A percentile compares a stretch with the other conserved stretches of the same genome.
These are phyloP conservation scores for Coenonympha glycerion DNA, from an alignment of 2,888 invertebrate genomes.

Conservation along the genomic window DNA sequence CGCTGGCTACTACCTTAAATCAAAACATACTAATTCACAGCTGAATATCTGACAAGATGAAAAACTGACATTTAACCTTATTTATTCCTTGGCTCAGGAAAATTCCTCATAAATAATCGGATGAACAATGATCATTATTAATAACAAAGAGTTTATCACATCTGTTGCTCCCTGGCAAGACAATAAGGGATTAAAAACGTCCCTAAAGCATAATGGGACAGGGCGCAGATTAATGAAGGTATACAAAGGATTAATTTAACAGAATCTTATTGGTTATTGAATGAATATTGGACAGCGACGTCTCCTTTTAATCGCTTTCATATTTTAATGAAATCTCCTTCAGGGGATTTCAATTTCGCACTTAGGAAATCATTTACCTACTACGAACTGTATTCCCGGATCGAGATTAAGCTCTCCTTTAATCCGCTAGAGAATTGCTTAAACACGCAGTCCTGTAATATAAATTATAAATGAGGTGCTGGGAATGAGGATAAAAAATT, in stretches of 20 bases:
- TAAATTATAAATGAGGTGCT: constrained; percentile 26
- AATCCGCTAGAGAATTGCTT: constrained; percentile 30
- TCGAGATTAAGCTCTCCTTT: constrained; percentile 26
- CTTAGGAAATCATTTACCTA: constrained; percentile 29
- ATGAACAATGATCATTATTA: constrained; percentile 36
- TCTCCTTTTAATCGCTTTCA: constrained; percentile 33
- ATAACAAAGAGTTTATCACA: constrained; percentile 44
- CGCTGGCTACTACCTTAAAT: no score
- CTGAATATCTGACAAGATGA: no score
- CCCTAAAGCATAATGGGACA: constrained; percentile 46
- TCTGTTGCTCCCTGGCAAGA: constrained; percentile 46
- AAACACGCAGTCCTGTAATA: constrained; percentile 28
- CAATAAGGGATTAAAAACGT: constrained; percentile 58
- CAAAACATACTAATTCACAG: no score
- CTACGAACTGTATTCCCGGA: constrained; percentile 25
- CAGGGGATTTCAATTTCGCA: constrained; percentile 34
- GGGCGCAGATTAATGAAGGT: constrained; percentile 48
- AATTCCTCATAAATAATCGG: constrained; percentile 29
- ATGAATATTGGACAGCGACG: constrained; percentile 43
- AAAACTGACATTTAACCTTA: no score
- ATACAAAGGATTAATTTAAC: constrained; percentile 50
- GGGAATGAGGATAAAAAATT: constrained; percentile 15
- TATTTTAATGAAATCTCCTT: constrained; percentile 44
- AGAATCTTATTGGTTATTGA: constrained; percentile 43
- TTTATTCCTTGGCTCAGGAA: no score